These are phyloP conservation scores for Ellobium chinense DNA, from an alignment of 2,888 invertebrate species.

Conservation along the genomic window DNA sequence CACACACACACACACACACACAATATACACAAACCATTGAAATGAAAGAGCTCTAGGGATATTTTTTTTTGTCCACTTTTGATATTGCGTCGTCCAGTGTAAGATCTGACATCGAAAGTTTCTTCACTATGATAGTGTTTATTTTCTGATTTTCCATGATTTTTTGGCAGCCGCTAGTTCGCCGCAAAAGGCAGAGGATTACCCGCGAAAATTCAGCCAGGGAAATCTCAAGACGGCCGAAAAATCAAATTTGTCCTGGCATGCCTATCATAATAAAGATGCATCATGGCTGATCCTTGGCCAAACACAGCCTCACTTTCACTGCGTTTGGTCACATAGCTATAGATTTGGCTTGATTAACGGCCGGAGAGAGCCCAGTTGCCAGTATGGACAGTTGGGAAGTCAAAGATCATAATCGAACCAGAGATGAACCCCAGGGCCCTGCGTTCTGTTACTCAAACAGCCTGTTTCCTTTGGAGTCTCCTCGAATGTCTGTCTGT, in stretches of 20 bases:
- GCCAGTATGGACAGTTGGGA: background rate
- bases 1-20: background rate
- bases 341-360: background rate
- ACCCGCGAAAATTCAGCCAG: background rate
- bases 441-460: too few relatives aligned
- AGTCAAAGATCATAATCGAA: too few relatives aligned
- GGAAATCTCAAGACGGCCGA: background rate
- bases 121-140: too few relatives aligned
- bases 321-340: background rate
- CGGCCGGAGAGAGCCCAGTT: background rate
- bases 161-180: too few relatives aligned
- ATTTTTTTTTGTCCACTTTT: too few relatives aligned
- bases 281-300: background rate
- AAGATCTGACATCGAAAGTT: too few relatives aligned
- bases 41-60: too few relatives aligned
- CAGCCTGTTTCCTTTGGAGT: background rate
- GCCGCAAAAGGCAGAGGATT: background rate
- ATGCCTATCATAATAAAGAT: background rate
- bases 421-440: too few relatives aligned
- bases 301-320: background rate
- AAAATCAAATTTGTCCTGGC: background rate
- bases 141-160: too few relatives aligned
- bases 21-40: background rate
- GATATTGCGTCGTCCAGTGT: too few relatives aligned
- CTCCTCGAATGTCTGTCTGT: background rate